Base-by-base conservation (phyloP, 2,888 invertebrate species). In the Piscicola geometra region DNA sequence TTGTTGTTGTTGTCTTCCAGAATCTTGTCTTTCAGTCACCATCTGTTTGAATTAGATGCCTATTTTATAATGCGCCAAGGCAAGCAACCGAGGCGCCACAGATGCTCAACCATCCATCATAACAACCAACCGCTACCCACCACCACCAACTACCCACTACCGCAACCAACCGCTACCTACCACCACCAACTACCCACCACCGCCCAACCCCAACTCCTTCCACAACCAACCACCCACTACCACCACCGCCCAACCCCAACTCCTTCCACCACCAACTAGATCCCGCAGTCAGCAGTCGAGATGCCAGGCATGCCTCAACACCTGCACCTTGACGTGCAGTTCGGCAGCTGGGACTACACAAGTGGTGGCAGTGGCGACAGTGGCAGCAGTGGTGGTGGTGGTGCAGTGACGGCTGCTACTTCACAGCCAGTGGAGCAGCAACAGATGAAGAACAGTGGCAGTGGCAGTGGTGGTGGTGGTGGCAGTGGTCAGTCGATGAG, bases 261-360 rank as follows among this genome's bases (percentile, higher is more conserved):
- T 5, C 60, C 60, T 25, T 21, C 25, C 60, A 15, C 60, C 60
- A 5, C 41, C 41, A 33, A 18, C 18, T 86, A 94, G 91, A 97
- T 97, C 83, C 96, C 95, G 64, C 89, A 93, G 74, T 91, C 91
- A 76, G 95, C 96, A 32, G 96, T 97, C 56, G 96, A 96, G 87
- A 96, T 96, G 96, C 96, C 96, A 0, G 94, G 93, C 79, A 93
- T 93, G 82, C 88, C 91, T 76, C n/a, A 35, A 25, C 78, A 72
- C 75, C 60, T 56, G 56, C 90, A 89, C 79, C 88, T 96, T 81
- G 95, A 95, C 87, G 93, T 96, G 79, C 94, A 95, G 87, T 96
- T 96, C 86, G 78, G 78, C 21, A 78, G 50, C 70, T 77, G 76
- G 76, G 77, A 77, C 32, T 56, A 41, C 32, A 25, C 66, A 12